Conservation (phyloP, 2,113 vertebrate species). For the Orycteropus afer region DNA sequence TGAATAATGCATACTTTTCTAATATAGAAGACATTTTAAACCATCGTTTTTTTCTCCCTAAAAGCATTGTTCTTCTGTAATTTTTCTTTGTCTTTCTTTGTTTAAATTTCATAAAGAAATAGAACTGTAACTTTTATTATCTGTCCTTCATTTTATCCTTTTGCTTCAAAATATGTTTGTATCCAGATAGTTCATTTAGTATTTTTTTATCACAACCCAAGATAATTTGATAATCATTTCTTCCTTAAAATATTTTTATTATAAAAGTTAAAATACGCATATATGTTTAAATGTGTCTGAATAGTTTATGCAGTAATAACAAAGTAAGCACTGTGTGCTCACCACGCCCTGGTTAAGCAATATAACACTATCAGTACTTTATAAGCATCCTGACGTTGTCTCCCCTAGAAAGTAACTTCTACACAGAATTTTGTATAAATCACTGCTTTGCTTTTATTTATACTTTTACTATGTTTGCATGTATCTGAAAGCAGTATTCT, state of each 20-base stretch:
- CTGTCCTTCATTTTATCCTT: slow-evolving; percentile 73
- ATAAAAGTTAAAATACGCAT: not conserved
- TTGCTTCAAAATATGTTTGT: slow-evolving; percentile 74
- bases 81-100: slow-evolving; percentile 68
- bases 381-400: rapidly evolving
- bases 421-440: not conserved
- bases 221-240: not conserved
- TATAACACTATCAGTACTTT: not conserved
- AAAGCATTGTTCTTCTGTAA: slow-evolving; percentile 20
- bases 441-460: not conserved
- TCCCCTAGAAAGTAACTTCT: too few relatives aligned
- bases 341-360: not conserved
- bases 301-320: not conserved
- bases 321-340: not conserved
- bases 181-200: not conserved
- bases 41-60: not conserved
- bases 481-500: not conserved
- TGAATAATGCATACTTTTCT: slow-evolving; percentile 34
- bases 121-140: slow-evolving; percentile 78
- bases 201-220: not conserved
- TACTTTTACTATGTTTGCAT: not conserved
- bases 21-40: not conserved
- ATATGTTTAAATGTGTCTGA: not conserved
- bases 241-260: slow-evolving; percentile 23
- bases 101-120: slow-evolving; percentile 80